Evolutionary conservation across 2,113 vertebrate species (phyloP).

Genomic region (Ardeotis arabs): DNA sequence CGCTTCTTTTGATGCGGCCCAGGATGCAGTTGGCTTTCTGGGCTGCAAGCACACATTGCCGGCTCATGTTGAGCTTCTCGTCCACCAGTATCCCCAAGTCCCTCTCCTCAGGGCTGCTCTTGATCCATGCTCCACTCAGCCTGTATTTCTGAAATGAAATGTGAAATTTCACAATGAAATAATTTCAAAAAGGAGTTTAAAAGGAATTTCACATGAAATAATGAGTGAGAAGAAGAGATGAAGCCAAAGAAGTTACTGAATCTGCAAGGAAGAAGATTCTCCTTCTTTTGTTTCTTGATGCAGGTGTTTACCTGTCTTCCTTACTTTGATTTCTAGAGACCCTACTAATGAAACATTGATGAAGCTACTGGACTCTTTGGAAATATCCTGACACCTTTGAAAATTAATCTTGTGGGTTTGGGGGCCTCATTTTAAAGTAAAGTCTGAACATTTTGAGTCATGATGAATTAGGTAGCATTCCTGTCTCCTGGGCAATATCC

Average conservation of each 20-base stretch:
- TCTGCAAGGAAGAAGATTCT: neutral
- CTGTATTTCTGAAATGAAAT: too few relatives aligned
- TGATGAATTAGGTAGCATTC: neutral
- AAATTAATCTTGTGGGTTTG: fast-evolving
- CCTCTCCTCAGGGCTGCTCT: too few relatives aligned
- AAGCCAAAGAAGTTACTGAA: neutral
- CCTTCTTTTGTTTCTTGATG: neutral
- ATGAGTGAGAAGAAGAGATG: neutral
- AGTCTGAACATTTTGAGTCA: neutral
- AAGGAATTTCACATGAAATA: neutral
- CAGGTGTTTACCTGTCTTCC: neutral
- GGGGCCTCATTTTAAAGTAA: neutral
- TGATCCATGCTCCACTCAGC: too few relatives aligned
- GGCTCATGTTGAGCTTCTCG: too few relatives aligned
- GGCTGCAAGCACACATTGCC: too few relatives aligned
- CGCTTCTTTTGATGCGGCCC: too few relatives aligned
- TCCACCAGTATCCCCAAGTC: too few relatives aligned
- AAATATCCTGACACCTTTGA: neutral
- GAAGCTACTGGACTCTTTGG: neutral
- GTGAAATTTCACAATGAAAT: too few relatives aligned
- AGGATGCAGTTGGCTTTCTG: too few relatives aligned
- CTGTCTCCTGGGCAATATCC: neutral
- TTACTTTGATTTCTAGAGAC: neutral
- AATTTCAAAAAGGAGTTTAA: too few relatives aligned
- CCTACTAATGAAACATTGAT: neutral